Conservation (phyloP, 2,797 vertebrate species). For the Taeniopygia guttata region DNA sequence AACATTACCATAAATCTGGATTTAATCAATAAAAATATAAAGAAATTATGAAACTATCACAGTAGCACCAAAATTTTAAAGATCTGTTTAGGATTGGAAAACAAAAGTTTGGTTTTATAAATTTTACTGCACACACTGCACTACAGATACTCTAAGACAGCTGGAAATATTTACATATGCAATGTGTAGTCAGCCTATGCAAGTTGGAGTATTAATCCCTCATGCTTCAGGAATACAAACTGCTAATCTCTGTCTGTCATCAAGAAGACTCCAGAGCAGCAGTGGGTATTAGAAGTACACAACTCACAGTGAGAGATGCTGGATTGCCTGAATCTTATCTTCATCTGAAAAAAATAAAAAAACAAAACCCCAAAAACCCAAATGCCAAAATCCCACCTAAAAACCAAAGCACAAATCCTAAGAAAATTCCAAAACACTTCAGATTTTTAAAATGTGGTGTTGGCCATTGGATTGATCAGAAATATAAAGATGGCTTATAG, state of each 20-base stretch:
- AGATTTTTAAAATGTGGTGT: not conserved
- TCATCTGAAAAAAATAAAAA: not conserved
- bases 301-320: not conserved
- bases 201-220: not conserved
- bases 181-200: rapidly evolving
- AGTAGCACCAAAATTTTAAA: not conserved
- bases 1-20: not conserved
- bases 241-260: not conserved
- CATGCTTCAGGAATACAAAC: not conserved
- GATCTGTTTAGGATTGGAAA: not conserved
- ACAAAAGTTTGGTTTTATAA: not conserved
- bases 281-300: not conserved
- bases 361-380: not conserved
- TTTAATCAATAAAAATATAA: not conserved
- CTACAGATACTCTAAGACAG: not conserved
- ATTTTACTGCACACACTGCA: not conserved
- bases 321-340: not conserved
- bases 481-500: not conserved
- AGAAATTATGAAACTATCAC: not conserved
- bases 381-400: rapidly evolving
- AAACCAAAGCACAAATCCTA: rapidly evolving
- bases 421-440: not conserved
- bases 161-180: not conserved
- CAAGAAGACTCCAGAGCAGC: not conserved
- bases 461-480: not conserved